A percentile compares a stretch with the other conserved stretches of the same genome.
Evolutionary conservation across 2,888 invertebrate species (phyloP).

Genomic region (Amaurobius ferox): DNA sequence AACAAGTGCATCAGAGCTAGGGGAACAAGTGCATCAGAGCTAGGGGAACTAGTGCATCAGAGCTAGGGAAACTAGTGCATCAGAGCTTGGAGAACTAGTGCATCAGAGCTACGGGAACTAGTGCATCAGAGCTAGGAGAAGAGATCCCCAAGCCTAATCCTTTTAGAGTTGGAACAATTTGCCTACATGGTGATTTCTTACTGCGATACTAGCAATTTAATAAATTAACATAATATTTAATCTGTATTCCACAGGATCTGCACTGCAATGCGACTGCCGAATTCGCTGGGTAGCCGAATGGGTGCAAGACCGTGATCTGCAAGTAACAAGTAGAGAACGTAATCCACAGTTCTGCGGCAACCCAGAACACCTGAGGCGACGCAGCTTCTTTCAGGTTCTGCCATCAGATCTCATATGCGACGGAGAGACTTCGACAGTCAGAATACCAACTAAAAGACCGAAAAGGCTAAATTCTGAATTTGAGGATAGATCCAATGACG

Average conservation of each 20-base stretch:
- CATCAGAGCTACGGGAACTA: no score
- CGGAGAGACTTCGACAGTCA: conserved; percentile 12
- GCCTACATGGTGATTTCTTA: no score
- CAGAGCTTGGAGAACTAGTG: no score
- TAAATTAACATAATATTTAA: no score
- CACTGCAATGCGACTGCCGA: conserved; percentile 91
- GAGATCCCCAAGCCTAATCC: no score
- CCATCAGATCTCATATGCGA: conserved; percentile 81
- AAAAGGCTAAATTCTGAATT: conserved; percentile 31
- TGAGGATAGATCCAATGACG: conserved; percentile 16
- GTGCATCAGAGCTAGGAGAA: no score
- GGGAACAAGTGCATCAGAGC: no score
- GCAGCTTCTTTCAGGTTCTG: conserved; percentile 91
- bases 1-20: no score
- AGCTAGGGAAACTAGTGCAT: no score
- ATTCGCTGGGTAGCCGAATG: conserved; percentile 93
- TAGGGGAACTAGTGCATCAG: no score
- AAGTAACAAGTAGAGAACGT: conserved; percentile 93
- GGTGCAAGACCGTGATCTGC: conserved; percentile 90
- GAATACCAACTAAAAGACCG: conserved; percentile 42
- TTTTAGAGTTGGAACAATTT: no score
- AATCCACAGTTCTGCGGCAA: conserved; percentile 95
- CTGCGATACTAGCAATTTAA: no score
- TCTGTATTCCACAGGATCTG: conserved; percentile 78
- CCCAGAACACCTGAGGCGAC: conserved; percentile 86